Base-by-base conservation (phyloP, 2,797 vertebrate species). In the Apodemus agrarius region DNA sequence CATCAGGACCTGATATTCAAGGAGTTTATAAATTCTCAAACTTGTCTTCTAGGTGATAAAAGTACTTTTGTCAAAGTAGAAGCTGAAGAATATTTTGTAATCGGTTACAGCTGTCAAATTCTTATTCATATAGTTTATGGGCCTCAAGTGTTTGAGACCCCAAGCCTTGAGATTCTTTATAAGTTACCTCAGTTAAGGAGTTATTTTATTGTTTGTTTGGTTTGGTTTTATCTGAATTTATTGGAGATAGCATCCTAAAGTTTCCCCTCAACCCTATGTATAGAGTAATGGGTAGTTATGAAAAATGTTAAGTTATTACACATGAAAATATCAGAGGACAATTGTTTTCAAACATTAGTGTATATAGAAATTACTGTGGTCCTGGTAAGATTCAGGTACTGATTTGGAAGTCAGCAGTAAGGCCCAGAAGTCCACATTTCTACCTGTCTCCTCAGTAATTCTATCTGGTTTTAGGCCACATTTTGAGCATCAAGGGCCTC, bases 281-380 rank as follows among this genome's bases (percentile, higher is more conserved):
- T 57, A 54, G 46, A 46, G 37, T 91, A 96, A 85, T 96, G 88
- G 52, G 6, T 84, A 79, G n/a, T 89, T 93, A 93, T 78, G 61
- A 22, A 26, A 37, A 76, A 31, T 7, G 2, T 37, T 61, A 54
- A 54, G 49, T 93, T 40, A 31, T 9, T 3, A 11, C 40, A 83
- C 78, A 17, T 8, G 69, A 86, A 40, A 93, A 92, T 89, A 90
- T 83, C 69, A 69, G 24, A 40, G 16, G 82, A 37, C 52, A 86
- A 52, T 78, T n/a, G 43, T 86, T 94, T 72, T 52, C 65, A 52
- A 37, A 83, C 1, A 34, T 59, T 59, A 65, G 52, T 31, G 6
- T 76, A 29, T 57, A 21, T 2, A 78, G 26, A 54, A 57, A 87
- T 80, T 82, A 74, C 24, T 76, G 61, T 34, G 57, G 13, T 49